These are phyloP conservation scores for Lagopus muta DNA, from an alignment of 2,113 vertebrate genomes.

Conservation along the genomic window DNA sequence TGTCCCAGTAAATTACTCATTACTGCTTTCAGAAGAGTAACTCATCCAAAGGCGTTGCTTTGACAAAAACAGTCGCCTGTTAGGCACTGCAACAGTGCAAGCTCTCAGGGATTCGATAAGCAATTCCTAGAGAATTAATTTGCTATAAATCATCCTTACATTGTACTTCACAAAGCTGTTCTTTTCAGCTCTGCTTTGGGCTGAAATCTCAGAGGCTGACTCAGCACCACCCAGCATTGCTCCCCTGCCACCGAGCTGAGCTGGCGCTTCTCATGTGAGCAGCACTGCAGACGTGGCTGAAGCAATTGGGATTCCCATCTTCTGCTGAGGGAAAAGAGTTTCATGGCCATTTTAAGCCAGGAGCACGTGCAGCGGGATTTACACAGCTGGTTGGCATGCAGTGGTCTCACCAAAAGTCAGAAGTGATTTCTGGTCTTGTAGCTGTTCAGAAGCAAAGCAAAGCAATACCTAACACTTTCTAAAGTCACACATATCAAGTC, in stretches of 20 bases:
- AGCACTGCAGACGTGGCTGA: neutral
- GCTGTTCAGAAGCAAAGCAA: neutral
- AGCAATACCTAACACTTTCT: fast-evolving
- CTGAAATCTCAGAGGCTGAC: neutral
- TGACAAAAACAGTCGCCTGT: neutral
- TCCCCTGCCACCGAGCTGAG: neutral
- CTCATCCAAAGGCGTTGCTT: neutral
- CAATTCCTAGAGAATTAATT: neutral
- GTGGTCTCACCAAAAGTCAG: neutral
- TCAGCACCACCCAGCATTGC: fast-evolving
- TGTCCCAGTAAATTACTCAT: neutral
- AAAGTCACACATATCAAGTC: fast-evolving
- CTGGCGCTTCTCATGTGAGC: neutral
- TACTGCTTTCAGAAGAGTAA: neutral
- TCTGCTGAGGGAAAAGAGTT: neutral
- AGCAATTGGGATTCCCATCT: neutral
- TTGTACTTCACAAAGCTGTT: neutral
- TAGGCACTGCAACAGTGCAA: neutral
- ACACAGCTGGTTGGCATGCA: neutral
- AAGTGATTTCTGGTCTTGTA: neutral
- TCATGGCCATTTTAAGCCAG: neutral
- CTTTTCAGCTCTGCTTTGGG: neutral
- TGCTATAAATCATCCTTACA: neutral
- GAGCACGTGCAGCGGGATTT: neutral
- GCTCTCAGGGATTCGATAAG: too few relatives aligned